phyloP scores from a whole-genome alignment of 35 echinoderm and acorn worm species.

The Heliocidaris erythrogramma region DNA sequence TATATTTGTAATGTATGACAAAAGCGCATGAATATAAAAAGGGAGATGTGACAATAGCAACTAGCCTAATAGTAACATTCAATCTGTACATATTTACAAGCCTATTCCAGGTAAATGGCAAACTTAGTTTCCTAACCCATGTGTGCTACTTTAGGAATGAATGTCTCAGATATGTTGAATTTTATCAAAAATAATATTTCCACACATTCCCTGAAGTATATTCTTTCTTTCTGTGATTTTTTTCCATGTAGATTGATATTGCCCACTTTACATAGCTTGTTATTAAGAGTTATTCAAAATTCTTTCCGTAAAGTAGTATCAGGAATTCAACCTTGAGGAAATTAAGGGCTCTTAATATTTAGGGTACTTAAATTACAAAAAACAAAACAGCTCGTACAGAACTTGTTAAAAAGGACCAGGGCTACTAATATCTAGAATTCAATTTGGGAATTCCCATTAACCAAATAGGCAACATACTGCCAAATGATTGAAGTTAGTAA shows the following conservation, averaged over 20 bases:
- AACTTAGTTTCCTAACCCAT: not conserved
- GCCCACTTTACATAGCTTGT: not conserved
- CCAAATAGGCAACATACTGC: not conserved
- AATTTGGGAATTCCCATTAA: no score
- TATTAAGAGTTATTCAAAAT: no score
- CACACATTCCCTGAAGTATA: not conserved
- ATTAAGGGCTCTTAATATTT: no score
- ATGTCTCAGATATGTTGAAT: not conserved
- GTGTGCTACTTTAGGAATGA: not conserved
- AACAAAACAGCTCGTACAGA: no score
- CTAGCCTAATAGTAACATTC: not conserved
- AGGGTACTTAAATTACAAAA: no score
- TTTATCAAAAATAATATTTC: no score
- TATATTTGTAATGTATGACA: not conserved
- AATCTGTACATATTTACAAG: constrained; percentile 10
- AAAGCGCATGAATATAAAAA: not conserved
- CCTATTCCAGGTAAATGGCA: not conserved
- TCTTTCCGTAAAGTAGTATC: no score
- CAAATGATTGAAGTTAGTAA: not conserved
- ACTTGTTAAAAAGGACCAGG: no score
- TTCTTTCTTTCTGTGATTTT: not conserved
- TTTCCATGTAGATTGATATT: not conserved
- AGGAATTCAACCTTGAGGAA: no score
- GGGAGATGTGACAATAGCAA: not conserved
- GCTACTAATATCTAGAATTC: no score